phyloP scores from a whole-genome alignment of 2,113 vertebrate species.

The Callopanchax toddi region DNA sequence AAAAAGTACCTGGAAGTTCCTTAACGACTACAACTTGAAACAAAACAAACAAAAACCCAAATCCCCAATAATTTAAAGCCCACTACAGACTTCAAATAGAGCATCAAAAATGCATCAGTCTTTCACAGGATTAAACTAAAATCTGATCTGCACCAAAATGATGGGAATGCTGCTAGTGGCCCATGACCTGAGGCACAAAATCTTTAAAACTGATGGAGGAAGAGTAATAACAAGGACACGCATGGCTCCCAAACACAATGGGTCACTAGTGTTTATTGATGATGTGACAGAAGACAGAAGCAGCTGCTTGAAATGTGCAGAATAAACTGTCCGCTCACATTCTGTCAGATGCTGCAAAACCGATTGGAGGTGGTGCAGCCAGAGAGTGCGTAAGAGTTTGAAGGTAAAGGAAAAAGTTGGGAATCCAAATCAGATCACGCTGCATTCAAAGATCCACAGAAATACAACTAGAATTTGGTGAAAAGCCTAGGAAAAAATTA shows the following conservation, averaged over 20 bases:
- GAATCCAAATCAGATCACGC: background rate
- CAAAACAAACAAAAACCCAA: background rate
- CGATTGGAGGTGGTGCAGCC: background rate
- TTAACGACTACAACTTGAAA: too few relatives aligned
- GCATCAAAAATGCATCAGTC: too few relatives aligned
- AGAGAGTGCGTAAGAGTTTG: background rate
- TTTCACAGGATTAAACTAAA: background rate
- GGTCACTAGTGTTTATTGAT: background rate
- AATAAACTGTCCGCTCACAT: background rate
- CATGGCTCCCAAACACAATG: background rate
- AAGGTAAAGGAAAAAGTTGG: background rate
- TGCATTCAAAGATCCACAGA: too few relatives aligned
- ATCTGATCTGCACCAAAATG: background rate
- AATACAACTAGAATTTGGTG: background rate
- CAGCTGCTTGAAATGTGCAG: background rate
- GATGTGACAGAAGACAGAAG: background rate
- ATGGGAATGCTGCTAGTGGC: background rate
- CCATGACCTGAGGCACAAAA: background rate
- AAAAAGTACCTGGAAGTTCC: too few relatives aligned
- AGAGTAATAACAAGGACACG: background rate
- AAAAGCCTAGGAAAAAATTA: background rate
- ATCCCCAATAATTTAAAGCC: background rate
- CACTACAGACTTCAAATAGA: background rate
- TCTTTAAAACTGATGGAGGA: background rate
- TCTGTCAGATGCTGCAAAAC: background rate